phyloP scores from a whole-genome alignment of 2,888 invertebrate species.

The Drosophila anomelani region DNA sequence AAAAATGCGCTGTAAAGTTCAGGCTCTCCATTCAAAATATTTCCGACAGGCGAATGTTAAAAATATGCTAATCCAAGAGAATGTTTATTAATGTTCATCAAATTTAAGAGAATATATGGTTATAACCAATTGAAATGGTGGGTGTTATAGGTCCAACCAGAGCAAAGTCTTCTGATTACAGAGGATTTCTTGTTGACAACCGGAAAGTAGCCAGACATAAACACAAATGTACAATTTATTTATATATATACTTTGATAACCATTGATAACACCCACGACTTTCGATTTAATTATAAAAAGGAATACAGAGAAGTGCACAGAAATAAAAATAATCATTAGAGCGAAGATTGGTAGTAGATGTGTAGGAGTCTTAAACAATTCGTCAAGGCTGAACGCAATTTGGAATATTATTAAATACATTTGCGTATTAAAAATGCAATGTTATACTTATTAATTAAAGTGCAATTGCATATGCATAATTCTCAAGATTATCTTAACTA shows the following conservation, averaged over 20 bases:
- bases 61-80: slow-evolving; percentile 18
- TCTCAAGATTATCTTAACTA: not conserved
- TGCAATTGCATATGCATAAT: not conserved
- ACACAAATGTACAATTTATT: slow-evolving; percentile 43
- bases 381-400: slow-evolving; percentile 9
- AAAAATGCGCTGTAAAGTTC: slow-evolving; percentile 5
- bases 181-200: slow-evolving; percentile 70
- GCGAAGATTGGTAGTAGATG: slow-evolving; percentile 12
- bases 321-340: slow-evolving; percentile 21
- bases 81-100: not conserved
- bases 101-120: slow-evolving; percentile 2
- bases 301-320: slow-evolving; percentile 39
- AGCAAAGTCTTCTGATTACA: slow-evolving; percentile 45
- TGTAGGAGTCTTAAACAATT: slow-evolving; percentile 12
- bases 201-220: slow-evolving; percentile 70
- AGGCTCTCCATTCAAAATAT: not conserved
- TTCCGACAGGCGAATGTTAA: not conserved
- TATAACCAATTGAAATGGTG: slow-evolving; percentile 3
- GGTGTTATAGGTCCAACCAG: slow-evolving; percentile 31
- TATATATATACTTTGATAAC: slow-evolving; percentile 60
- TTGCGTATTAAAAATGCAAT: not conserved
- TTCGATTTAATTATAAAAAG: slow-evolving; percentile 49
- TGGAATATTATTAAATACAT: not conserved
- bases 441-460: accelerated
- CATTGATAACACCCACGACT: slow-evolving; percentile 78